Evolutionary conservation across 2,113 vertebrate species (phyloP), one percentile per base, ranked within the genome.

Genomic region (Chrysochloris asiatica): DNA sequence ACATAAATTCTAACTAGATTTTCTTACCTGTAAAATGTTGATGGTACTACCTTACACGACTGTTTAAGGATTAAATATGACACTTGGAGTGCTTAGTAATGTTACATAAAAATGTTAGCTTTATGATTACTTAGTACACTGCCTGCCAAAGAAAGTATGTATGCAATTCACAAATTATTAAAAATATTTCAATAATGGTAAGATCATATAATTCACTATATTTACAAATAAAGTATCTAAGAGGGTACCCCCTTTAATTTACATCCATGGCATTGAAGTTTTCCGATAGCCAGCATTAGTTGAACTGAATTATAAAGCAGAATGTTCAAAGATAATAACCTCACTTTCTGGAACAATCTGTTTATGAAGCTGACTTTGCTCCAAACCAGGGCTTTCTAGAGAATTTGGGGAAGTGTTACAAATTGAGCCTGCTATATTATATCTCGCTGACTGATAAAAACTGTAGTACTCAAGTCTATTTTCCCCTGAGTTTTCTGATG

Each of bases 311-410:
- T 86, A 98, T 90, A 98, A 91, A 9, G 98, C 97, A 50, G 98
- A 98, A 93, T 98, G 98, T 92, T 98, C 98, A 75, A 98, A 98
- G 82, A 98, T 79, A 96, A 98, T 98, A 91, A 98, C 98, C 86
- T 97, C 97, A 87, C 83, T 97, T 95, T 97, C 98, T 89, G 98
- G 96, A 59, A 95, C 92, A 82, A 97, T 95, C 95, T 93, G 95
- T 94, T 98, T 98, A 19, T 98, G 92, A 76, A 98, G 94, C 38
- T 83, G 95, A 75, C 97, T 96, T 86, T 97, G 97, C 81, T 98
- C 97, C 84, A 98, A 76, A 76, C 97, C 97, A 88, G 97, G 92
- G 95, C 91, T 96, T 80, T 94, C 93, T 81, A 97, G 2, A 86
- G 97, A 85, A 93, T 96, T 93, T 38, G 0, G 95, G 78, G 95